These are phyloP conservation scores for Watsonalla cultraria DNA, from an alignment of 2,888 invertebrate species.

Conservation along the genomic window DNA sequence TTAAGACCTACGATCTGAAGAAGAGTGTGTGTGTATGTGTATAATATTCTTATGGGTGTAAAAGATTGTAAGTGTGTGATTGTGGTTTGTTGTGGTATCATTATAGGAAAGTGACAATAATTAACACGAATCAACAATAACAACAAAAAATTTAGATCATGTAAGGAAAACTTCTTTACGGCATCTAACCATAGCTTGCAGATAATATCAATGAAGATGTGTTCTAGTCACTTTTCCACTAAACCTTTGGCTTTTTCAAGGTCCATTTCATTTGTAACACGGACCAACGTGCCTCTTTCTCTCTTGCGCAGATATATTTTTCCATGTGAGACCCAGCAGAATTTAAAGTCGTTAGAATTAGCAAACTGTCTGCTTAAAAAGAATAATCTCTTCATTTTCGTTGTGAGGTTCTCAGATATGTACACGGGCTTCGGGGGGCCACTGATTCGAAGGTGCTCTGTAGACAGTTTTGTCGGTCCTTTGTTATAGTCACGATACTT, in stretches of 20 bases:
- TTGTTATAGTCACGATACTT: no score
- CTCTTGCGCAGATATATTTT: background rate
- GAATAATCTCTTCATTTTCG: background rate
- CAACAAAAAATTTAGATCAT: no score
- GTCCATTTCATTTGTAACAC: background rate
- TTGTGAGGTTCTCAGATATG: background rate
- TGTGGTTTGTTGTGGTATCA: no score
- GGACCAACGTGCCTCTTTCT: background rate
- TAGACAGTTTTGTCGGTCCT: no score
- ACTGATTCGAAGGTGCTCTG: background rate
- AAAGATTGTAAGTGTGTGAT: no score
- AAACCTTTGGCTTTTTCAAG: background rate
- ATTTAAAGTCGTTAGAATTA: background rate
- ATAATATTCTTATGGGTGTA: no score
- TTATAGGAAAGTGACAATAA: no score
- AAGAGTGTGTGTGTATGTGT: no score
- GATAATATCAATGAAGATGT: background rate
- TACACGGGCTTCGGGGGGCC: background rate
- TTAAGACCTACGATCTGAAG: no score
- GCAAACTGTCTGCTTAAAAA: background rate
- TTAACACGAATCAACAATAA: no score
- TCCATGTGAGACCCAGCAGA: background rate
- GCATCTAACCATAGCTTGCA: no score
- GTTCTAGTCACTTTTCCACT: background rate
- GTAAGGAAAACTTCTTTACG: no score